Evolutionary conservation across 1,140 invertebrate species (phyloP).

Genomic region (Apis laboriosa): DNA sequence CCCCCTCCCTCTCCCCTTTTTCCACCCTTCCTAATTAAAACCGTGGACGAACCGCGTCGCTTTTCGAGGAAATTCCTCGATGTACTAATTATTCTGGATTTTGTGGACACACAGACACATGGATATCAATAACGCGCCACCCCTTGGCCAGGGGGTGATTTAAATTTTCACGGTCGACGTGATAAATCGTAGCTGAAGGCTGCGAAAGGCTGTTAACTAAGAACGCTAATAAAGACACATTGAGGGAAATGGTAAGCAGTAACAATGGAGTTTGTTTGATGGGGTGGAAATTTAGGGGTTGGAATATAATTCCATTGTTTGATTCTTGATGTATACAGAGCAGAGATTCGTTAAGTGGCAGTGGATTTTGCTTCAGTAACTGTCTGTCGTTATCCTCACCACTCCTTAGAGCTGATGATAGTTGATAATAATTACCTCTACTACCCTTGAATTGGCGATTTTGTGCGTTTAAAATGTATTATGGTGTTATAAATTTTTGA

Average conservation of each 20-base stretch:
- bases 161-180: constrained; percentile 13
- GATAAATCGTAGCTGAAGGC: not conserved
- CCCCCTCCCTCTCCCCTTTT: no score
- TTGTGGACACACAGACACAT: not conserved
- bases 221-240: not conserved
- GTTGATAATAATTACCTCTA: no score
- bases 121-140: constrained; percentile 5
- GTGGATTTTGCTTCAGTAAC: no score
- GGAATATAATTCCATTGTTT: no score
- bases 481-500: no score
- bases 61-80: constrained; percentile 21
- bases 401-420: no score
- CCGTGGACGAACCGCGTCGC: not conserved
- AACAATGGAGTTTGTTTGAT: no score
- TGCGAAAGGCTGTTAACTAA: not conserved
- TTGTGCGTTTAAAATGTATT: no score
- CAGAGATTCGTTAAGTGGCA: no score
- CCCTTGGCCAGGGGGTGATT: not conserved
- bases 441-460: no score
- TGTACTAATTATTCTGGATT: constrained; percentile 36
- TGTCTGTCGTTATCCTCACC: no score
- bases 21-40: constrained; percentile 30
- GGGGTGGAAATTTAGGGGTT: not conserved
- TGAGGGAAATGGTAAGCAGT: not conserved
- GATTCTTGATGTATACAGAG: no score